Conservation (phyloP, 2,797 vertebrate species). For the Neosilurus hyrtlii region DNA sequence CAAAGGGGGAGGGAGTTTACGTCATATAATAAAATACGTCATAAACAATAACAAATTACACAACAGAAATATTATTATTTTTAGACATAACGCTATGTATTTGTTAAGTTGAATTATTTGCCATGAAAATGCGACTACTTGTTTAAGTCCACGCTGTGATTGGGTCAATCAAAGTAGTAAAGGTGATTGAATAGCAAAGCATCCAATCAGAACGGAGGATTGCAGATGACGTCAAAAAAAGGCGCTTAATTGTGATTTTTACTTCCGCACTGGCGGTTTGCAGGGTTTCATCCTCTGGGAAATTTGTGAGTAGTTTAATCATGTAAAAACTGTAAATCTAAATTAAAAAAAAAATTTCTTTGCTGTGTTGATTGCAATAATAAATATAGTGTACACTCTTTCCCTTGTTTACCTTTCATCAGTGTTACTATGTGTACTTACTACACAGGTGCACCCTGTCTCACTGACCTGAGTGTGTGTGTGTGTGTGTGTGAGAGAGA, state of each 20-base stretch:
- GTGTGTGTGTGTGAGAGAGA: too few relatives aligned
- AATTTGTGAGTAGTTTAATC: not conserved
- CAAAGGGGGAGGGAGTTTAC: not conserved
- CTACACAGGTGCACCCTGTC: not conserved
- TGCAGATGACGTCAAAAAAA: slow-evolving; percentile 21
- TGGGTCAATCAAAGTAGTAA: not conserved
- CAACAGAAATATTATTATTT: too few relatives aligned
- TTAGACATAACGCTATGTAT: too few relatives aligned
- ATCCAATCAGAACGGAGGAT: slow-evolving; percentile 39
- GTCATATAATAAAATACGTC: not conserved
- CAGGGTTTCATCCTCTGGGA: not conserved
- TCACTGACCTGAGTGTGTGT: too few relatives aligned
- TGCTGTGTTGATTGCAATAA: not conserved
- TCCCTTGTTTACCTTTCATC: not conserved
- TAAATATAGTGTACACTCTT: not conserved
- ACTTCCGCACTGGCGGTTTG: not conserved
- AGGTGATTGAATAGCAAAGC: not conserved
- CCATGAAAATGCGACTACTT: not conserved
- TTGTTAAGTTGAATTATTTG: not conserved
- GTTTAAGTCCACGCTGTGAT: not conserved
- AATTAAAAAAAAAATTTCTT: not conserved
- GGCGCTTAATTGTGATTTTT: slow-evolving; percentile 34
- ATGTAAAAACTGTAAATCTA: too few relatives aligned
- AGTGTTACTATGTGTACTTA: not conserved
- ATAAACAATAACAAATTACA: too few relatives aligned